A percentile compares a stretch with the other conserved stretches of the same genome.
These are phyloP conservation scores for Odocoileus hemionus DNA, from an alignment of 2,113 vertebrate genomes.

Conservation along the genomic window DNA sequence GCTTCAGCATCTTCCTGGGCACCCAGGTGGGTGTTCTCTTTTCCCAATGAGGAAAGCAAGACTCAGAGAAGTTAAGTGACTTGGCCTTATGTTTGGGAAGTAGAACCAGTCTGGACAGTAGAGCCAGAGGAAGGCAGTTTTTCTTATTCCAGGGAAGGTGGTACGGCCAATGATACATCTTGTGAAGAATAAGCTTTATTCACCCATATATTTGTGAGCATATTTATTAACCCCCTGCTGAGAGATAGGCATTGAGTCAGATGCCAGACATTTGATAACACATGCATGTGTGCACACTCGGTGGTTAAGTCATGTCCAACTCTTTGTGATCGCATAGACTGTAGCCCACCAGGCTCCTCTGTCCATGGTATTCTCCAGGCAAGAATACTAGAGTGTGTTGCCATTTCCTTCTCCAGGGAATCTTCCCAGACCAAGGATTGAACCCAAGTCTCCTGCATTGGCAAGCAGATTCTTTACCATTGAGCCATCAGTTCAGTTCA, in stretches of 20 bases:
- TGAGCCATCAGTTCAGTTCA: not conserved
- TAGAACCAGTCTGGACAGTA: not conserved
- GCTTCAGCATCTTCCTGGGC: not conserved
- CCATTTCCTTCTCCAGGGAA: not conserved
- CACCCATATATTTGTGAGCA: not conserved
- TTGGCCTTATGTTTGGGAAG: not conserved
- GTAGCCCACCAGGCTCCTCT: not conserved
- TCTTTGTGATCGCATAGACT: not conserved
- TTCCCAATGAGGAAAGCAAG: not conserved
- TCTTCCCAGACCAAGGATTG: not conserved
- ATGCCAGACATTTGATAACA: not conserved
- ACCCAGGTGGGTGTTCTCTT: not conserved
- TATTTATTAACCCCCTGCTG: not conserved
- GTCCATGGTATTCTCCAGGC: not conserved
- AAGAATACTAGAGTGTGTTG: not conserved
- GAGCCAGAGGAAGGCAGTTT: not conserved
- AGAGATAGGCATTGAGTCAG: not conserved
- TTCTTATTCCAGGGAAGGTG: not conserved
- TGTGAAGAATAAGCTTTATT: not conserved
- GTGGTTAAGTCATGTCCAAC: not conserved
- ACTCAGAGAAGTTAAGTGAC: not conserved
- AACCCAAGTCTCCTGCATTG: not conserved
- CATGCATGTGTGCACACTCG: rapidly evolving
- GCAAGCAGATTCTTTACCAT: not conserved
- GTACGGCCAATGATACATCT: not conserved